Evolutionary conservation across 2,888 invertebrate genomes (phyloP), one percentile per base, ranked within the genome.

Genomic region (Vannuccia rotundouncinata): DNA sequence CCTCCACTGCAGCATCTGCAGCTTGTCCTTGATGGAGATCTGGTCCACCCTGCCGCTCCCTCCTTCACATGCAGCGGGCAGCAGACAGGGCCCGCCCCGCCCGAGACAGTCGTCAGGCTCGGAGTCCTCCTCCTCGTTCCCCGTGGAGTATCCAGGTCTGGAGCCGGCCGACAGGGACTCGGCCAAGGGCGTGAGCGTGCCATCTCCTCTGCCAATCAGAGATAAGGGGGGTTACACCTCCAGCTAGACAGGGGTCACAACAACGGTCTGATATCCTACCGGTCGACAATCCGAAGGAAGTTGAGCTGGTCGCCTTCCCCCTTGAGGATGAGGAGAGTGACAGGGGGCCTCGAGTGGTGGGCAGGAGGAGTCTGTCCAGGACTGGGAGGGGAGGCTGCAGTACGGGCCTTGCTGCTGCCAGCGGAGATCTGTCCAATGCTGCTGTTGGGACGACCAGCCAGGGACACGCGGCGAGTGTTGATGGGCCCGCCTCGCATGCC

Each of bases 401-500:
- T 25, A 27, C 22, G 25, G 22, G 31, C 25, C n/a, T 27, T 74
- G 30, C 45, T 29, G 30, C 25, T 2, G n/a, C 25, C 75, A 77
- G 75, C 27, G 29, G 10, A 13, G 59, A 5, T 5, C 22, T 28
- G 76, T n/a, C n/a, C n/a, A n/a, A n/a, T n/a, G n/a, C n/a, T n/a
- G n/a, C n/a, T n/a, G n/a, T n/a, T n/a, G n/a, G n/a, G n/a, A n/a
- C n/a, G n/a, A 22, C 29, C n/a, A 28, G 27, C 22, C 22, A 76
- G 5, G 1, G 28, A 22, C 76, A 79, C 84, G 84, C 92, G 90
- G 80, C 92, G 90, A 59, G 92, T 92, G 84, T 92, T 92, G 83
- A 93, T 92, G 0, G 93, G 93, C 1, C 93, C 93, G 25, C 93
- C 93, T 81, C 92, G 90, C 91, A 93, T 91, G 82, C 92, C 91